These are phyloP conservation scores for Alcedo quadribrachys DNA, from an alignment of 2,797 vertebrate species.

Conservation along the genomic window DNA sequence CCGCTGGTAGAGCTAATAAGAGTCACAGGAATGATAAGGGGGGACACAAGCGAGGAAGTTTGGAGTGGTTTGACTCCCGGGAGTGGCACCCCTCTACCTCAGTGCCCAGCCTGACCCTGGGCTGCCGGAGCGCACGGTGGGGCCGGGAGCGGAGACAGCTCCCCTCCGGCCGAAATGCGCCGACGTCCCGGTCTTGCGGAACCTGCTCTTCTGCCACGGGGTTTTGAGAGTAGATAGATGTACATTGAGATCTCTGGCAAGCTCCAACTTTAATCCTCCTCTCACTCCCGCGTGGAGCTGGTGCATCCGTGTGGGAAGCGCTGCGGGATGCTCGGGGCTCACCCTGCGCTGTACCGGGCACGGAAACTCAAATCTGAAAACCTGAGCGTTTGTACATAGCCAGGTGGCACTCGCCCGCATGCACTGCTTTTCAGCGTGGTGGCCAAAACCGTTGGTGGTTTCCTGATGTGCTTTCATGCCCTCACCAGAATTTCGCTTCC, in stretches of 20 bases:
- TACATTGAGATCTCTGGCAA: not conserved
- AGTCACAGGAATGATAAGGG: not conserved
- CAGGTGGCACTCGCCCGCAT: slow-evolving; percentile 30
- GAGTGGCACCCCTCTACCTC: not conserved
- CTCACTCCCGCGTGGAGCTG: not conserved
- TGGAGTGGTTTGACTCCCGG: not conserved
- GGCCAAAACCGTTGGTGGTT: slow-evolving; percentile 76
- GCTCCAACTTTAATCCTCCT: rapidly evolving
- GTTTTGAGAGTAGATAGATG: not conserved
- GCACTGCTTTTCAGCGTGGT: not conserved
- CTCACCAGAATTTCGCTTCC: slow-evolving; percentile 60
- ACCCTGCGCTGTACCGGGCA: not conserved
- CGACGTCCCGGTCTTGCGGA: too few relatives aligned
- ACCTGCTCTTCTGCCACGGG: not conserved
- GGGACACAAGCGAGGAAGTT: not conserved
- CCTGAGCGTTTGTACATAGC: not conserved
- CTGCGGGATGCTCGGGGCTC: not conserved
- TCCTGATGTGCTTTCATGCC: slow-evolving; percentile 73
- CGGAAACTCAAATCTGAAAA: not conserved
- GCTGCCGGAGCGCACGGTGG: not conserved
- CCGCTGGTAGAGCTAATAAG: not conserved
- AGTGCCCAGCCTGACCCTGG: not conserved
- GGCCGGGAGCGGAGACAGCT: not conserved
- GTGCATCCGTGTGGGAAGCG: not conserved
- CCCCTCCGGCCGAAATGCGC: not conserved